Percentiles rank a stretch among this genome's conserved stretches.
Evolutionary conservation across 2,113 vertebrate genomes (phyloP).

Genomic region (Callocephalon fimbriatum): DNA sequence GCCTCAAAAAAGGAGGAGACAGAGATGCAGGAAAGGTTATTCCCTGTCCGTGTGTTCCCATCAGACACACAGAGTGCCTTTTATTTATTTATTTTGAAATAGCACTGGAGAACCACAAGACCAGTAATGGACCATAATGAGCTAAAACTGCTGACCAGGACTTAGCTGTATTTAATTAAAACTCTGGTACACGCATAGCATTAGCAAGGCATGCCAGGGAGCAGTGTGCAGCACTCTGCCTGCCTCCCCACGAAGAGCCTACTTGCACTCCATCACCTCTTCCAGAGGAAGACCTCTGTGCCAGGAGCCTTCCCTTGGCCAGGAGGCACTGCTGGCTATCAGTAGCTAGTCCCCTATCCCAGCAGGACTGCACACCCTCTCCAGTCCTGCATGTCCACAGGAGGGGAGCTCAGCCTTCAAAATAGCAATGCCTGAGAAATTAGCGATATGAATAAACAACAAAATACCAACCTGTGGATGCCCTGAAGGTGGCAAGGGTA

Average conservation of each 20-base stretch:
- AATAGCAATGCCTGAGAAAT: not conserved
- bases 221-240: accelerated
- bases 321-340: accelerated
- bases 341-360: not conserved
- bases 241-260: not conserved
- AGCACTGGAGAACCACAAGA: not conserved
- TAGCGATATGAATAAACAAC: not conserved
- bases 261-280: accelerated
- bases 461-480: not conserved
- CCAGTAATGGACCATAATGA: not conserved
- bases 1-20: not conserved
- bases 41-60: not conserved
- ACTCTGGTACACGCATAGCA: accelerated
- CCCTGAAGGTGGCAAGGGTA: not conserved
- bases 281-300: accelerated
- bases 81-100: not conserved
- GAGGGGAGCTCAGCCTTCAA: not conserved
- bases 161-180: not conserved
- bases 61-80: not conserved
- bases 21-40: not conserved
- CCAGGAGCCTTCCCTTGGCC: accelerated
- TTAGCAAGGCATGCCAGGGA: not conserved
- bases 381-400: not conserved
- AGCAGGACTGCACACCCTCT: accelerated
- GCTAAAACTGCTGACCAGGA: not conserved